Evolutionary conservation across 2,113 vertebrate genomes (phyloP).

Genomic region (Martes martes): DNA sequence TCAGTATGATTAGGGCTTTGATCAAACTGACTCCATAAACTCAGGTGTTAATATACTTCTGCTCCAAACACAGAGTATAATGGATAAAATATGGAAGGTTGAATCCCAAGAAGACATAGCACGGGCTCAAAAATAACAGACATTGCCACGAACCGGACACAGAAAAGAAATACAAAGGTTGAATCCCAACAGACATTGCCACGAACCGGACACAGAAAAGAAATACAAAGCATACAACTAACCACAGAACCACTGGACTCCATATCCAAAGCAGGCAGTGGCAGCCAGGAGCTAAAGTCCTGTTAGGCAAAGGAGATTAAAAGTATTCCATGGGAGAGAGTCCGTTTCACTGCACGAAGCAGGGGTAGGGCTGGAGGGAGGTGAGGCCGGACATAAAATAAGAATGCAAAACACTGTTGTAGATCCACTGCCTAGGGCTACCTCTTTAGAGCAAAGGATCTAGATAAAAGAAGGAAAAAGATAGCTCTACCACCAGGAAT

Average conservation of each 20-base stretch:
- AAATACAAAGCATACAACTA: not conserved
- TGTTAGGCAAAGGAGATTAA: not conserved
- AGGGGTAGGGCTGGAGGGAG: not conserved
- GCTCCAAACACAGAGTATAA: not conserved
- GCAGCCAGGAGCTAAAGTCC: not conserved
- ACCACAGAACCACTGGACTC: not conserved
- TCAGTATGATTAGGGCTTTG: not conserved
- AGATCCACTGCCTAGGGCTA: not conserved
- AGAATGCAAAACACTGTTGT: not conserved
- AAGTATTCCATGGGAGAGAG: not conserved
- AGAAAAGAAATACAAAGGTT: not conserved
- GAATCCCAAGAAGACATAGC: not conserved
- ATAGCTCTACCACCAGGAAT: not conserved
- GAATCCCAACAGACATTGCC: not conserved
- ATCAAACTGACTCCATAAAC: not conserved
- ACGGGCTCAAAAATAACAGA: not conserved
- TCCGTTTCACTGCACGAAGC: not conserved
- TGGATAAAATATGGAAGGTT: not conserved
- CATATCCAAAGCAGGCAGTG: not conserved
- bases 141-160: not conserved
- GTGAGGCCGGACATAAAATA: not conserved
- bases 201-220: not conserved
- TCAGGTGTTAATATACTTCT: conserved; percentile 3
- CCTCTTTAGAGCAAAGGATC: not conserved
- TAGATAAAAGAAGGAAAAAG: not conserved